These are phyloP conservation scores for Serilophus lunatus DNA, from an alignment of 2,113 vertebrate species.

Conservation along the genomic window DNA sequence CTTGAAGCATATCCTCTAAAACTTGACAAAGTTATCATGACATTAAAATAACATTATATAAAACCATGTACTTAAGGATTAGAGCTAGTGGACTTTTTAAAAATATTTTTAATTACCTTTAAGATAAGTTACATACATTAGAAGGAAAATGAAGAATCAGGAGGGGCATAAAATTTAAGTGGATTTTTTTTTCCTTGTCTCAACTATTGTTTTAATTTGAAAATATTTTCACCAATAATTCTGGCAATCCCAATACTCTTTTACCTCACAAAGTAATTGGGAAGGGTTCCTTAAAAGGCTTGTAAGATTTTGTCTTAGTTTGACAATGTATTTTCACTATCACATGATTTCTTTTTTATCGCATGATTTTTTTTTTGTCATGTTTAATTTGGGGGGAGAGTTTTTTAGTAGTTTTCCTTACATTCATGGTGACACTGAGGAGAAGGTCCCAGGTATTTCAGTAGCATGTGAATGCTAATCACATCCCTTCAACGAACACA, in stretches of 20 bases:
- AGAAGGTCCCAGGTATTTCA: neutral
- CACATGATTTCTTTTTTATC: too few species aligned
- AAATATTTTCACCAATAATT: neutral
- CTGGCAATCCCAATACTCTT: neutral
- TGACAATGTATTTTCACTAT: neutral
- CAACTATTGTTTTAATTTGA: neutral
- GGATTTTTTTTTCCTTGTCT: neutral
- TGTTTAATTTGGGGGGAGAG: rapidly evolving
- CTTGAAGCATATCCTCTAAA: neutral
- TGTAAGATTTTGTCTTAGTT: neutral
- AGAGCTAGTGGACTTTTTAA: neutral
- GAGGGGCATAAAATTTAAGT: neutral
- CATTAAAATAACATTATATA: neutral
- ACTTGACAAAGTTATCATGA: neutral
- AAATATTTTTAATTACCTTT: neutral
- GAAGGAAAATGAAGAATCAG: neutral
- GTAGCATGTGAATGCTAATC: neutral
- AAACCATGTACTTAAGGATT: neutral
- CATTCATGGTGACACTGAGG: rapidly evolving
- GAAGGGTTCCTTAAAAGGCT: neutral
- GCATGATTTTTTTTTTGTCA: too few species aligned
- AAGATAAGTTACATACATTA: neutral
- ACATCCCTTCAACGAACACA: neutral
- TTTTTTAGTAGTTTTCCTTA: neutral
- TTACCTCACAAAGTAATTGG: neutral